These are phyloP conservation scores for Python bivittatus DNA, from an alignment of 2,113 vertebrate species.

Conservation along the genomic window DNA sequence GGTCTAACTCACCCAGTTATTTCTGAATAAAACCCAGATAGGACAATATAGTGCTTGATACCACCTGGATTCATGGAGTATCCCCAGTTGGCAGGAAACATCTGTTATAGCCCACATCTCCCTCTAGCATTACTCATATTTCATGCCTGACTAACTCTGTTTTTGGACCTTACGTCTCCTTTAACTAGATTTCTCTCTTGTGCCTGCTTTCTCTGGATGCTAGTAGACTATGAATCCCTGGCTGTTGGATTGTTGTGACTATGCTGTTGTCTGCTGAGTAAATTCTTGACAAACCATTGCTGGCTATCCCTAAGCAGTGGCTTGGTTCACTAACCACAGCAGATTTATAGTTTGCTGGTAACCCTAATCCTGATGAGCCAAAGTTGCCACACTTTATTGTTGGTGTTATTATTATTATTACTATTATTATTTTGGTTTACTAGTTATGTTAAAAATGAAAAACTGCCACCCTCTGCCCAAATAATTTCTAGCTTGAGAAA, in stretches of 20 bases:
- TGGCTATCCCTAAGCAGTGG: background rate
- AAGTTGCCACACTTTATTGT: background rate
- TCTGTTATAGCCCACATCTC: background rate
- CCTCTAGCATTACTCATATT: background rate
- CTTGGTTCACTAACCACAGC: background rate
- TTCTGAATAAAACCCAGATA: background rate
- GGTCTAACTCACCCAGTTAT: background rate
- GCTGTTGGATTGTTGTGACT: background rate
- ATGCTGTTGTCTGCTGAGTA: background rate
- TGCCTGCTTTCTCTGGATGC: background rate
- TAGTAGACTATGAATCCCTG: background rate
- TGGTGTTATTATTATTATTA: background rate
- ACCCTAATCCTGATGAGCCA: background rate
- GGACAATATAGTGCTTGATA: background rate
- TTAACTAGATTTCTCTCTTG: background rate
- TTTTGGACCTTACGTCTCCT: background rate
- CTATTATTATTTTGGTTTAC: background rate
- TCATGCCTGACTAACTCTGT: background rate
- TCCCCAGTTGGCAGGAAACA: background rate
- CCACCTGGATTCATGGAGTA: background rate
- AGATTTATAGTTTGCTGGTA: background rate
- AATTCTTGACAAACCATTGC: background rate
- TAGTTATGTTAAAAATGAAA: background rate
- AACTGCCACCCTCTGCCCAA: background rate
- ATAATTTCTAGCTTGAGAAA: accelerated